Evolutionary conservation across 2,797 vertebrate genomes (phyloP).

Genomic region (Crocodylus rhombifer): DNA sequence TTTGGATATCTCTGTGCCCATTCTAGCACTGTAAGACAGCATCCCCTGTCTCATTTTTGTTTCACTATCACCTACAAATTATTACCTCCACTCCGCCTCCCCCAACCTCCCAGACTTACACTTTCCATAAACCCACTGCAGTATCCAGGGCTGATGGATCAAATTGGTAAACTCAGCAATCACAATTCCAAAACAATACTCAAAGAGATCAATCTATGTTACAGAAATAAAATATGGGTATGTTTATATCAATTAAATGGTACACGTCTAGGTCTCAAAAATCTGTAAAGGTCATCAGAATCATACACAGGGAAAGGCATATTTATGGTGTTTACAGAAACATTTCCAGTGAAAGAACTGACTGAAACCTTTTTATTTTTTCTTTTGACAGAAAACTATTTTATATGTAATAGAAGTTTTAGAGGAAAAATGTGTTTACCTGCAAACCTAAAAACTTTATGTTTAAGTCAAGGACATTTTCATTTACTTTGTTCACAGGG

Average conservation of each 20-base stretch:
- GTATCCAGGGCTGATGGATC: background rate
- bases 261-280: background rate
- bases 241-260: background rate
- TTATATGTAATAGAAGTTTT: background rate
- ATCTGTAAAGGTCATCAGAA: background rate
- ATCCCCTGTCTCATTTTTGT: no score
- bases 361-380: background rate
- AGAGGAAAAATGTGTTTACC: background rate
- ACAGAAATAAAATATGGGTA: background rate
- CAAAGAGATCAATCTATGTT: background rate
- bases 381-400: background rate
- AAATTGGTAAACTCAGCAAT: background rate
- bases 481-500: background rate
- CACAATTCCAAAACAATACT: background rate
- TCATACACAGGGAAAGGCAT: background rate
- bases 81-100: no score
- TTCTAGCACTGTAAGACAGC: background rate
- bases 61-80: background rate
- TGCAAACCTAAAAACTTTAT: background rate
- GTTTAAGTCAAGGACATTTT: background rate
- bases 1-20: background rate
- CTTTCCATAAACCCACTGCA: background rate
- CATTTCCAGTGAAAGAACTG: background rate
- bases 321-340: background rate
- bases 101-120: background rate